Evolutionary conservation across 2,113 vertebrate genomes (phyloP), one percentile per base, ranked within the genome.

Genomic region (Hippolais icterina): DNA sequence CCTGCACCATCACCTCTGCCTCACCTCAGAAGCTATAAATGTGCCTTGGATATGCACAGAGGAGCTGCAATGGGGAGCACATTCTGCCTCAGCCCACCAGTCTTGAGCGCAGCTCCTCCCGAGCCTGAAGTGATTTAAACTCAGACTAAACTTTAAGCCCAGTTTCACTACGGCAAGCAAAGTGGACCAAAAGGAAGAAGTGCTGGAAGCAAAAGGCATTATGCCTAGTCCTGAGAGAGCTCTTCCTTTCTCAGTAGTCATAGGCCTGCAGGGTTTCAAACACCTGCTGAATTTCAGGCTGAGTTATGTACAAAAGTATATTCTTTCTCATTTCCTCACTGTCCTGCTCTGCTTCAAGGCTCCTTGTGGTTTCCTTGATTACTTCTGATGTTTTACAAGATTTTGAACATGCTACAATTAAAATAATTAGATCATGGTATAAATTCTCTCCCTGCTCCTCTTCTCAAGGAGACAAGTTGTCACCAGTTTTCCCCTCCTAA

Each of bases 401-500:
- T 93, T 89, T 91, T 93, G 77, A 96, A 80, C 68, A 84, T 35
- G 57, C 35, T 71, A 63, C 75, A 95, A 89, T 96, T 96, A 97
- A 93, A 96, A 89, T 86, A 94, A 94, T 71, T 65, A 89, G 92
- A 91, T 60, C 4, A 5, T 35, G 46, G 56, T 81, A 91, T n/a
- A 92, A 91, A 79, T 93, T 96, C 42, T 85, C 72, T 91, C 92
- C 29, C 80, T 52, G 64, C 60, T 68, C 71, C 71, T 90, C 92
- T 70, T 89, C 82, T 95, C 63, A 87, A 95, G 60, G 29, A 95
- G 70, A 96, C 44, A 88, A 64, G 66, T 66, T 89, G 59, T 78
- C 91, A 85, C 20, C 14, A 4, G 39, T 93, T 70, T 95, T 89
- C 47, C 11, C 27, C 65, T 96, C 93, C 82, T 66, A 57, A 95